Evolutionary conservation across 1,140 invertebrate species (phyloP), one percentile per base, ranked within the genome.

Genomic region (Chymomyza costata): DNA sequence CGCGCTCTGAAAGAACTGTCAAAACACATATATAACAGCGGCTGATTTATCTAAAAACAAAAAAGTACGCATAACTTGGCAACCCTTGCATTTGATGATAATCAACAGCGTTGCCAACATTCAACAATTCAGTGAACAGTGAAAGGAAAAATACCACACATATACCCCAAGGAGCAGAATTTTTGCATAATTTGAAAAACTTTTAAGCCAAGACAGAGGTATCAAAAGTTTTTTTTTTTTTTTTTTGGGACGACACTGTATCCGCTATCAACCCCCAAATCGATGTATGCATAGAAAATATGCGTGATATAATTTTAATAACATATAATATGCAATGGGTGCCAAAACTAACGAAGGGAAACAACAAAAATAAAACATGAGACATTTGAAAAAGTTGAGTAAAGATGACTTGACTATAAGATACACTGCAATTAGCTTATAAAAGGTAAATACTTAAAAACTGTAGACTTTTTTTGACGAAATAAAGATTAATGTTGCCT

Each of bases 101-200:
- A 78, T 78, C 71, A 54, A 55, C 50, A 16, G 6, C 35, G 35
- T 13, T 28, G 13, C 2, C 32, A 10, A n/a, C 21, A 5, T 25
- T 25, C 63, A 67, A 62, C 68, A 68, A 74, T 61, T 80, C 73
- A 80, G 38, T 80, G 73, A 80, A 80, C 73, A 68, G 73, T 16
- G 14, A 38, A 38, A 38, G 8, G 35, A 56, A 80, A 71, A 80
- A 81, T 81, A 73, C 81, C 31, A 34, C 5, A 28, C n/a, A 28
- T 28, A 6, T 10, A 34, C 73, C 71, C 73, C 51, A 71, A 78
- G 73, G 71, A 78, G 35, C 30, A 11, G 14, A 16, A 52, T 70
- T 65, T 71, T 57, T 80, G 73, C 73, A 80, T 80, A 80, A 80
- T 80, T 69, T 68, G 25, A 17, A 58, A 65, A 80, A 80, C 37